Base-by-base conservation (phyloP, 2,113 vertebrate species). In the Eptatretus burgeri region DNA sequence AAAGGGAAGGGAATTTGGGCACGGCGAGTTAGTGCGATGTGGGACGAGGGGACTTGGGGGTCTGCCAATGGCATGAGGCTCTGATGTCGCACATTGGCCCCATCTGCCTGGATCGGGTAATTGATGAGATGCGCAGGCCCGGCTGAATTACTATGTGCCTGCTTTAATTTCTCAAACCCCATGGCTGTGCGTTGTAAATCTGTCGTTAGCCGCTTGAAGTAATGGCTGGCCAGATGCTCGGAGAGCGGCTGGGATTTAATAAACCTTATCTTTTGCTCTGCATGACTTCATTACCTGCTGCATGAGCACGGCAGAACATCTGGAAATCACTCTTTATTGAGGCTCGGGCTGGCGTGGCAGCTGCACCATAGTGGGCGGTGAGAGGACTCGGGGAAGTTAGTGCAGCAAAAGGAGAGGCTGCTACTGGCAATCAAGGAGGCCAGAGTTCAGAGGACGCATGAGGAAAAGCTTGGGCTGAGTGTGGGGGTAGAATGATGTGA, bases 221-320 rank as follows among this genome's bases (percentile, higher is more conserved):
- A 60, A 60, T 60, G 56, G 20, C 56, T 20, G 56, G 20, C n/a
- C 56, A 60, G 56, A 60, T 60, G 56, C 56, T 60, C 20, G 56
- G 56, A 60, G 56, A 60, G 56, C n/a, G 56, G 56, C 56, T 60
- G 56, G 20, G 56, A 60, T 60, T 60, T 60, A 60, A 60, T 60
- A 60, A 60, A 60, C 56, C 56, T 60, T n/a, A 60, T 60, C 56
- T 60, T 60, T 20, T 60, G n/a, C 56, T 60, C 56, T 60, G 56
- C 56, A 60, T 60, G 56, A 60, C 56, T 60, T 60, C 56, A 60
- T 60, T 60, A 60, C 56, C 10, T 60, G 56, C 56, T 60, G 56
- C n/a, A 60, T 60, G n/a, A 60, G 20, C 56, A 17, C 27, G 56
- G 20, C 11, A 10, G 56, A 60, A 60, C 56, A 60, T 60, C 56